Conservation (phyloP, 2,797 vertebrate genomes). For the Myotis vivesi region DNA sequence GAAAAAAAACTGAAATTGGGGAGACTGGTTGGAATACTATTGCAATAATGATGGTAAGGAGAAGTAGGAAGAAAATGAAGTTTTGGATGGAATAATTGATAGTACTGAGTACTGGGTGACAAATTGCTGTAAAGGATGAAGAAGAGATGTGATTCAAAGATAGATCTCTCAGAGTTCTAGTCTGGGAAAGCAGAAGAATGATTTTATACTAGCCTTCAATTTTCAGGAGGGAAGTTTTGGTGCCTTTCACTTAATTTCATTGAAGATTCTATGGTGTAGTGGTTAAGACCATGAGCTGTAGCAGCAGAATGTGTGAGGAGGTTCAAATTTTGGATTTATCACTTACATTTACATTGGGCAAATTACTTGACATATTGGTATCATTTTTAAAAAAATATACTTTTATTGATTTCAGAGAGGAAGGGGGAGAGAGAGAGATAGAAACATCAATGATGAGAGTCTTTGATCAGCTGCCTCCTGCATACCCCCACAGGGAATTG, state of each 20-base stretch:
- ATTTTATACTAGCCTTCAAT: background rate
- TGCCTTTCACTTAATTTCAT: background rate
- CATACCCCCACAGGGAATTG: no score
- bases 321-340: background rate
- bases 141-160: background rate
- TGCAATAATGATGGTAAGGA: background rate
- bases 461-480: no score
- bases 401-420: no score
- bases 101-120: background rate
- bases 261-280: accelerated
- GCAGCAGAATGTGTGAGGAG: background rate
- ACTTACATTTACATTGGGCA: background rate
- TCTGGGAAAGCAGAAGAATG: background rate
- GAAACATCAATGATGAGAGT: no score
- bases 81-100: background rate
- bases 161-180: background rate
- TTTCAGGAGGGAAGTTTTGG: background rate
- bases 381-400: background rate
- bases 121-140: background rate
- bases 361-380: background rate
- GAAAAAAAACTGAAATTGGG: background rate
- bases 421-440: no score
- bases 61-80: background rate
- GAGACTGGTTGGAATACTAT: background rate
- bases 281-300: background rate